These are phyloP conservation scores for Dendrolimus pini DNA, from an alignment of 2,888 invertebrate genomes.

Conservation along the genomic window DNA sequence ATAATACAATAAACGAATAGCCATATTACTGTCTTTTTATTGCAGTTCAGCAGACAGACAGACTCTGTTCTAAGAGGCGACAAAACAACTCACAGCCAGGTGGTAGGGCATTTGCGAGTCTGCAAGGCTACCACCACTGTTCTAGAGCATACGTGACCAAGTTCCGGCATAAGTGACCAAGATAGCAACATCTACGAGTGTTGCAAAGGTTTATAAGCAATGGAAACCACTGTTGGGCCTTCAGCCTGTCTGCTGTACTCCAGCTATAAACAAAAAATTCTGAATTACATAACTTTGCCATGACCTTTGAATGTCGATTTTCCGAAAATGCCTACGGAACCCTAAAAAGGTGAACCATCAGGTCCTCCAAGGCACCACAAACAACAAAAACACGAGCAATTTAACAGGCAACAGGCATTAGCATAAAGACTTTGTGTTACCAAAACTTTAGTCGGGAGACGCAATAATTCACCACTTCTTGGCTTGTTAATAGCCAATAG, in stretches of 20 bases:
- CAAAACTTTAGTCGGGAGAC: slow-evolving; percentile 31
- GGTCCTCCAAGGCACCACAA: not conserved
- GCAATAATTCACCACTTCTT: slow-evolving; percentile 63
- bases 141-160: not conserved
- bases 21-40: no score
- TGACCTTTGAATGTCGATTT: no score
- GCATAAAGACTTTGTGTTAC: slow-evolving; percentile 49
- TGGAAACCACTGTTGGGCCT: not conserved
- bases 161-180: not conserved
- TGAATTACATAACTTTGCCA: not conserved
- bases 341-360: no score
- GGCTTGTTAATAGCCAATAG: slow-evolving; percentile 73
- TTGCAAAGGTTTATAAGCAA: not conserved
- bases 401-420: slow-evolving; percentile 28
- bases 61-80: no score
- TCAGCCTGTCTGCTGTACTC: no score
- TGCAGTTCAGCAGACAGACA: no score
- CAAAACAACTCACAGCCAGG: not conserved
- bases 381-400: not conserved
- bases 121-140: not conserved
- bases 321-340: no score
- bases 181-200: not conserved
- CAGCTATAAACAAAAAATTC: not conserved
- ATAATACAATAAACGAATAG: no score
- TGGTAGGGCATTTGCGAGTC: not conserved